Conservation (phyloP, 2,888 invertebrate genomes). For the Philaethria dido region DNA sequence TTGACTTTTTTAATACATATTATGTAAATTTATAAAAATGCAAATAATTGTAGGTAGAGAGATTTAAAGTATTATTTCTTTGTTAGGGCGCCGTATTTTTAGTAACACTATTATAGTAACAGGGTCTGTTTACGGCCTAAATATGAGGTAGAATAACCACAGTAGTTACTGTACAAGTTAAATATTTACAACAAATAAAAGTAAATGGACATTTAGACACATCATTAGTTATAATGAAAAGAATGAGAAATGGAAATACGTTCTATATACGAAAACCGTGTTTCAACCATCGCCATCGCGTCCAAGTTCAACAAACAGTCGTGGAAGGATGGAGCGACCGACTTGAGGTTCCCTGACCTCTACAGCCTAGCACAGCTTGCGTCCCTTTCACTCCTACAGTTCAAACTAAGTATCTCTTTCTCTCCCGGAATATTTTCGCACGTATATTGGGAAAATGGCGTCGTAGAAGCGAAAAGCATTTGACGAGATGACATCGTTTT, state of each 20-base stretch:
- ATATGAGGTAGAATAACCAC: not conserved
- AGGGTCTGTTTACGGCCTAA: too few relatives aligned
- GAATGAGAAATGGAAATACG: constrained; percentile 54
- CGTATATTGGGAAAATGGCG: constrained; percentile 76
- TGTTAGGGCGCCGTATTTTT: too few relatives aligned
- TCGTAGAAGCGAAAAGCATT: constrained; percentile 57
- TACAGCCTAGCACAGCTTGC: constrained; percentile 67
- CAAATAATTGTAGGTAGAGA: too few relatives aligned
- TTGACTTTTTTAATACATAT: too few relatives aligned
- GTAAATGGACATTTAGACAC: constrained; percentile 43
- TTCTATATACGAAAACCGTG: constrained; percentile 76
- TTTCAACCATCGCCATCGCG: constrained; percentile 62
- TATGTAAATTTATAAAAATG: too few relatives aligned
- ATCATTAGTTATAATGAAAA: constrained; percentile 46
- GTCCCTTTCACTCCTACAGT: constrained; percentile 56
- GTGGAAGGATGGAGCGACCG: constrained; percentile 80
- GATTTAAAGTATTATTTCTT: too few relatives aligned
- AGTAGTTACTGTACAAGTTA: not conserved
- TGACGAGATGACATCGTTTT: constrained; percentile 61
- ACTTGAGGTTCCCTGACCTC: constrained; percentile 83
- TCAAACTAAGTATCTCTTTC: constrained; percentile 57
- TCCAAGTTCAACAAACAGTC: constrained; percentile 78
- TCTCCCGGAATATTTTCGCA: constrained; percentile 82
- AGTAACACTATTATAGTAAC: too few relatives aligned
- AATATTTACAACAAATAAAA: constrained; percentile 1